A percentile compares a stretch with the other conserved stretches of the same genome.
Evolutionary conservation across 2,888 invertebrate species (phyloP).

Genomic region (Scaptomyza flava): DNA sequence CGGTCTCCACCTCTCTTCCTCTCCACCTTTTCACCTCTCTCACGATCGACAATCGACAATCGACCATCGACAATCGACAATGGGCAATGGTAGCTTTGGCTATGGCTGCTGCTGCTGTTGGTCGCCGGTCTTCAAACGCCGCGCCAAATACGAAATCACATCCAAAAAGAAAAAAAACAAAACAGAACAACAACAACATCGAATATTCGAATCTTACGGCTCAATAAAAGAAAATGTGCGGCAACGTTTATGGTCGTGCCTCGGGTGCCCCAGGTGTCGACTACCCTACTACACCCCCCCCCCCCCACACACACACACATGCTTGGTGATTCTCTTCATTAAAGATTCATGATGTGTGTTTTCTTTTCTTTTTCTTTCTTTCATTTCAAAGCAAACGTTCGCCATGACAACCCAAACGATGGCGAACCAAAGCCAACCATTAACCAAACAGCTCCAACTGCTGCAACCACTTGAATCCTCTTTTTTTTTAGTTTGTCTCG

Average conservation of each 20-base stretch:
- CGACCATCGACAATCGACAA: constrained; percentile 38
- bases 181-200: constrained; percentile 20
- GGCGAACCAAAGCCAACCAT: constrained; percentile 28
- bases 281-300: neutral
- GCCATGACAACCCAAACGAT: constrained; percentile 56
- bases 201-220: constrained; percentile 74
- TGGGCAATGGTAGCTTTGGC: constrained; percentile 55
- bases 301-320: constrained; percentile 18
- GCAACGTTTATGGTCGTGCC: constrained; percentile 66
- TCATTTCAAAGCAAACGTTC: constrained; percentile 40
- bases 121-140: constrained; percentile 64
- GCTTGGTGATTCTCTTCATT: constrained; percentile 79
- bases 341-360: constrained; percentile 83
- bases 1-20: neutral
- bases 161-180: constrained; percentile 46
- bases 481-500: neutral
- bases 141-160: constrained; percentile 76
- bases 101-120: constrained; percentile 41
- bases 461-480: constrained; percentile 34
- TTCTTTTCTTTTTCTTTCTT: constrained; percentile 48
- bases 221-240: constrained; percentile 80
- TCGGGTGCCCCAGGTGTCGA: constrained; percentile 20
- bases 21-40: neutral
- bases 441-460: constrained; percentile 43
- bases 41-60: constrained; percentile 22